Evolutionary conservation across 1,140 invertebrate species (phyloP).

Genomic region (Drosophila simulans): DNA sequence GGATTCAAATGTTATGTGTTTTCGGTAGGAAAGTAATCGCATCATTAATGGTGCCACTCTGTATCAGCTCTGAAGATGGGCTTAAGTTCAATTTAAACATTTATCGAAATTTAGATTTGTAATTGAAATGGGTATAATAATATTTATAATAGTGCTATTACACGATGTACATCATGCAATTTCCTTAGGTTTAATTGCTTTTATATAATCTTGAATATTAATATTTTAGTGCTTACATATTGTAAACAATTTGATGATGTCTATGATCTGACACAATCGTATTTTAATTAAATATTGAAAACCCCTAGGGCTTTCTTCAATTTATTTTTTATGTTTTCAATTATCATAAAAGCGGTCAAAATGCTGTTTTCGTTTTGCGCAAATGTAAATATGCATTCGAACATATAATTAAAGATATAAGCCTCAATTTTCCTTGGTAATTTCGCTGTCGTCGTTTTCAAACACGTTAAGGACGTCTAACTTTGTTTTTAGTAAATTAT

Average conservation of each 20-base stretch:
- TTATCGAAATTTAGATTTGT: neutral
- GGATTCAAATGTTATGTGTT: conserved; percentile 33
- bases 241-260: neutral
- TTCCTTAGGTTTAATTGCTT: neutral
- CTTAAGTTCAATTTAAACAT: neutral
- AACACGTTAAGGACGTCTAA: neutral
- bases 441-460: conserved; percentile 6
- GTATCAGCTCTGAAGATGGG: conserved; percentile 8
- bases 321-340: neutral
- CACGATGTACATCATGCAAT: too few species aligned
- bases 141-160: neutral
- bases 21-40: conserved; percentile 20
- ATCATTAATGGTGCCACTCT: conserved; percentile 22
- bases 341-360: neutral
- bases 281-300: neutral
- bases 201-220: neutral
- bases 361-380: neutral
- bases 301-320: neutral
- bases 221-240: neutral
- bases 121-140: neutral
- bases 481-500: conserved; percentile 24
- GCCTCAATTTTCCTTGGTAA: conserved; percentile 3
- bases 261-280: neutral
- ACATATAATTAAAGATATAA: neutral
- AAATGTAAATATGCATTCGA: neutral